These are phyloP conservation scores for Eptesicus fuscus DNA, from an alignment of 2,113 vertebrate genomes.

Conservation along the genomic window DNA sequence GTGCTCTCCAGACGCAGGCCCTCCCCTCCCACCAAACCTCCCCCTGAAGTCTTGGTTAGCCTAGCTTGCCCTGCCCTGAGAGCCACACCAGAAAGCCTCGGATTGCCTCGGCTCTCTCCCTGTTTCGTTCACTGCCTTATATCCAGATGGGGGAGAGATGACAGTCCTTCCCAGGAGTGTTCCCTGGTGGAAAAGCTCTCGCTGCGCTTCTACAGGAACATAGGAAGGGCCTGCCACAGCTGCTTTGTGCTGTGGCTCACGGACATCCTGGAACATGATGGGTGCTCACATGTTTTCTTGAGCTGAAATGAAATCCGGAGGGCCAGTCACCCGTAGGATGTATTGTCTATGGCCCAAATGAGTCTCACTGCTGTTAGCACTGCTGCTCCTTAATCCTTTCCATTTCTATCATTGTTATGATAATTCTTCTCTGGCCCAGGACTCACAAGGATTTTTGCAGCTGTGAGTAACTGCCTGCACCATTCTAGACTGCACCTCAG, in stretches of 20 bases:
- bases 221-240: background rate
- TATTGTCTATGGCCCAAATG: background rate
- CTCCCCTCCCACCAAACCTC: background rate
- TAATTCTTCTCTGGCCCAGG: background rate
- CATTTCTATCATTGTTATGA: background rate
- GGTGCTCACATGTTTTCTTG: background rate
- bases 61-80: background rate
- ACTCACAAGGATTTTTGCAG: background rate
- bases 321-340: background rate
- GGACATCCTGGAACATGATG: background rate
- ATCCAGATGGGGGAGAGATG: background rate
- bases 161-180: background rate
- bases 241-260: background rate
- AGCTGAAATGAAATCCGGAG: background rate
- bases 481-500: background rate
- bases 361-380: background rate
- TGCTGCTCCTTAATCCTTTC: background rate
- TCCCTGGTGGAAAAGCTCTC: background rate
- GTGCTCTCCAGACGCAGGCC: background rate
- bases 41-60: background rate
- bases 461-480: conserved; percentile 48
- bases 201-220: background rate
- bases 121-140: background rate
- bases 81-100: background rate
- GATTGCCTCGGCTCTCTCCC: background rate